Base-by-base conservation (phyloP, 2,888 invertebrate species). In the Pherbina coryleti region DNA sequence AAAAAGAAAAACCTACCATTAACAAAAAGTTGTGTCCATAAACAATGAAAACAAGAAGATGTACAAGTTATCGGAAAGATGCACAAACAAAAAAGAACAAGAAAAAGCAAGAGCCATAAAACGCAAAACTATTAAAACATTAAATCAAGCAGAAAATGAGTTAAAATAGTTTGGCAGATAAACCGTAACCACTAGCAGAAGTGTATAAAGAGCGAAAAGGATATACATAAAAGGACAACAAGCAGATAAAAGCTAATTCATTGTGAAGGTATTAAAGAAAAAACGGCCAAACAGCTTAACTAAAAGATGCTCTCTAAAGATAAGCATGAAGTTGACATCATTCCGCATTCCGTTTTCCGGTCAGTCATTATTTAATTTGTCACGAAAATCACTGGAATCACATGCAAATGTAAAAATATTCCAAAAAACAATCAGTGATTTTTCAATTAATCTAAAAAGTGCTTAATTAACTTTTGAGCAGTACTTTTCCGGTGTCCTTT, bases 141-240 rank as follows among this genome's bases (percentile, higher is more conserved):
- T 85, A 84, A 88, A 84, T 87, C 88, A 87, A 83, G 84, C 88
- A 84, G 87, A 85, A 87, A 87, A 88, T 88, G 83, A 87, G 84
- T 84, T 86, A 83, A 86, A 88, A 87, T 87, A 87, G 88, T 87
- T 87, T 83, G 75, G 77, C 78, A 76, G 44, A 17, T 53, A 31
- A 75, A 67, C 4, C 22, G 19, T 19, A n/a, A 44, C 9, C 11
- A 25, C 60, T 31, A 53, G 72, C 73, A 75, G 55, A 64, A 70
- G 62, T n/a, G 22, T 34, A 67, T 44, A 71, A 31, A 60, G 31
- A 49, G 37, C 76, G 11, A 67, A 31, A 49, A 51, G 64, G 37
- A 74, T 37, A 69, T 14, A 9, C 34, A 55, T 69, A 62, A 79
- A 44, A 74, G 37, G 25, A 37, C 5, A 55, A 31, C 31, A 37